A percentile compares a stretch with the other conserved stretches of the same genome.
Conservation (phyloP, 2,113 vertebrate genomes). For the Hippolais icterina region DNA sequence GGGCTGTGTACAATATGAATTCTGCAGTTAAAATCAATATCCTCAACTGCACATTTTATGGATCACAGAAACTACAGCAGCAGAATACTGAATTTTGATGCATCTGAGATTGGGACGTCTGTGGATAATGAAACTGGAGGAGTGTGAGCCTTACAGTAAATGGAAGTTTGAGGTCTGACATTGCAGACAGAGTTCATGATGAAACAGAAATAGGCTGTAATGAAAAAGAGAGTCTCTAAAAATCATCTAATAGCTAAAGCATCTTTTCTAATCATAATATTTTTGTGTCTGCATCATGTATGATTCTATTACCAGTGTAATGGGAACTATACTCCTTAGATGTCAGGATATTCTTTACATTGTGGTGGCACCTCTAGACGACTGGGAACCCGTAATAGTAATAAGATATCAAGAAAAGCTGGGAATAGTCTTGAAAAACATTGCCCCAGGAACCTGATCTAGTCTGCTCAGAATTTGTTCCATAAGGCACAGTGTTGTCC, state of each 20-base stretch:
- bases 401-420: background rate
- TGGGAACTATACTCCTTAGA: background rate
- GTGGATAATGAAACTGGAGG: background rate
- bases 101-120: background rate
- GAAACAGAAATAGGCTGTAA: background rate
- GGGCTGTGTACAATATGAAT: background rate
- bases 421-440: background rate
- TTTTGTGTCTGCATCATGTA: background rate
- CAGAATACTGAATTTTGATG: background rate
- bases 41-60: background rate
- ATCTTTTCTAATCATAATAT: background rate
- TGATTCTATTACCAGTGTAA: background rate
- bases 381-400: background rate
- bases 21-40: conserved; percentile 13
- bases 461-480: background rate
- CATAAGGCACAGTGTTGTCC: background rate
- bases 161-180: background rate
- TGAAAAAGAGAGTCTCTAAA: background rate
- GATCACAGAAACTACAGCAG: background rate
- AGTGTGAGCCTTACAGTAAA: background rate
- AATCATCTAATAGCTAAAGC: background rate
- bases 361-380: background rate
- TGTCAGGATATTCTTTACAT: background rate
- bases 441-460: background rate
- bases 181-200: background rate